Evolutionary conservation across 1,140 invertebrate species (phyloP).

Genomic region (Bursaphelenchus mucronatus): DNA sequence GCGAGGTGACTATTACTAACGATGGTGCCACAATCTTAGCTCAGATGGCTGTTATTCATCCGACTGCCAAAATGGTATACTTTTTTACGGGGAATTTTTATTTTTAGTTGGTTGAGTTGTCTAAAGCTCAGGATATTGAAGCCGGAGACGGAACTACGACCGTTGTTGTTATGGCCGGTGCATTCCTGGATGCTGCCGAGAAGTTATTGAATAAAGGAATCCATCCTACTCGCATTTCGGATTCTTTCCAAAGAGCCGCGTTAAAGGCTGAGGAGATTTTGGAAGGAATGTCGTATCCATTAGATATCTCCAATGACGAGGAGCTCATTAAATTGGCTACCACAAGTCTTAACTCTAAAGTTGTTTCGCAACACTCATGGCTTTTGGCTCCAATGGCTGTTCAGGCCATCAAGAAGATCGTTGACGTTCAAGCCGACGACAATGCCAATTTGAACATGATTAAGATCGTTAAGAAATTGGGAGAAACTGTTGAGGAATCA

Average conservation of each 20-base stretch:
- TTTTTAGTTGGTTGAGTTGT: conserved; percentile 85
- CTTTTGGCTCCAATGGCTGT: conserved; percentile 92
- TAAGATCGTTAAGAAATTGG: conserved; percentile 89
- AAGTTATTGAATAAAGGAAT: conserved; percentile 85
- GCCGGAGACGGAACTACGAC: conserved; percentile 98
- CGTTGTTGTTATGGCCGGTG: conserved; percentile 85
- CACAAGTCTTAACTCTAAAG: conserved; percentile 95
- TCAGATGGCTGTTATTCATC: conserved; percentile 97
- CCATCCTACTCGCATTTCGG: conserved; percentile 93
- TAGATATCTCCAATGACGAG: conserved; percentile 81
- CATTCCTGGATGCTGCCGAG: conserved; percentile 85
- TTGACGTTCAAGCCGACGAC: conserved; percentile 68
- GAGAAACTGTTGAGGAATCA: conserved; percentile 87
- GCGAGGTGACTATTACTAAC: conserved; percentile 96
- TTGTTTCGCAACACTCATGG: conserved; percentile 93
- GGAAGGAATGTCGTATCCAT: conserved; percentile 75
- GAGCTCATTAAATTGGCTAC: conserved; percentile 86
- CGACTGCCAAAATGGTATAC: conserved; percentile 93
- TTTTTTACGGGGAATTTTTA: conserved; percentile 27
- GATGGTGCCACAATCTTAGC: conserved; percentile 99
- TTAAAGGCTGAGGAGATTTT: conserved; percentile 79
- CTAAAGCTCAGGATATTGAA: conserved; percentile 95
- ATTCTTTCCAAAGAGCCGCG: conserved; percentile 87
- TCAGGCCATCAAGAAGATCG: conserved; percentile 85
- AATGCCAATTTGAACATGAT: conserved; percentile 79